These are phyloP conservation scores for Antheraea assamensis DNA, from an alignment of 2,888 invertebrate genomes.

Conservation along the genomic window DNA sequence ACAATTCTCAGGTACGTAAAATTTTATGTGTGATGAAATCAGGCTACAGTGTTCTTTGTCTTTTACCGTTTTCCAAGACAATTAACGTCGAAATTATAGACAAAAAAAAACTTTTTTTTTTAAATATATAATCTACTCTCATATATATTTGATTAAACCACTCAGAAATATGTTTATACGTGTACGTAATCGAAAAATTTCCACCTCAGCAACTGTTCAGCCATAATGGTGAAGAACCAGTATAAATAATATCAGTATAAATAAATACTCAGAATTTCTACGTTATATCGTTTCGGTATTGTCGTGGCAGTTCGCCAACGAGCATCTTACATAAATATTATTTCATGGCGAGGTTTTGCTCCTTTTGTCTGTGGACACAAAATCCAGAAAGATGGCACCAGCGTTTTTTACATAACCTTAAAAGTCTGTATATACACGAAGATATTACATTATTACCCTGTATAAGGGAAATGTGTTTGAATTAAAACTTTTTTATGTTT, in stretches of 20 bases:
- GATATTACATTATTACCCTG: background rate
- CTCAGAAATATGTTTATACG: background rate
- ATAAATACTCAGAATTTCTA: slow-evolving; percentile 2
- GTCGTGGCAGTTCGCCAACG: slow-evolving; percentile 65
- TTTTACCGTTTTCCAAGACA: background rate
- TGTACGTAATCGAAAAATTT: background rate
- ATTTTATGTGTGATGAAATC: background rate
- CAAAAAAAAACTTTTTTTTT: background rate
- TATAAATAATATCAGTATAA: slow-evolving; percentile 14
- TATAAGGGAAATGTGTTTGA: background rate
- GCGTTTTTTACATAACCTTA: background rate
- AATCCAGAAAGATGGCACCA: background rate
- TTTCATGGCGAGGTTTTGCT: background rate
- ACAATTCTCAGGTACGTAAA: background rate
- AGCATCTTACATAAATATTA: slow-evolving; percentile 25
- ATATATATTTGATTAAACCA: background rate
- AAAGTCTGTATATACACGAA: background rate
- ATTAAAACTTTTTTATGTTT: background rate
- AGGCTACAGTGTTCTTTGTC: background rate
- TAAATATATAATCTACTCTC: background rate
- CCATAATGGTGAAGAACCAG: slow-evolving; percentile 1
- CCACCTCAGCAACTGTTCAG: background rate
- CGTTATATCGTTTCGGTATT: slow-evolving; percentile 28
- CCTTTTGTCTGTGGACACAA: background rate
- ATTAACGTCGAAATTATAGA: background rate